Evolutionary conservation across 2,888 invertebrate genomes (phyloP), one percentile per base, ranked within the genome.

Genomic region (Taphrorychus bicolor): DNA sequence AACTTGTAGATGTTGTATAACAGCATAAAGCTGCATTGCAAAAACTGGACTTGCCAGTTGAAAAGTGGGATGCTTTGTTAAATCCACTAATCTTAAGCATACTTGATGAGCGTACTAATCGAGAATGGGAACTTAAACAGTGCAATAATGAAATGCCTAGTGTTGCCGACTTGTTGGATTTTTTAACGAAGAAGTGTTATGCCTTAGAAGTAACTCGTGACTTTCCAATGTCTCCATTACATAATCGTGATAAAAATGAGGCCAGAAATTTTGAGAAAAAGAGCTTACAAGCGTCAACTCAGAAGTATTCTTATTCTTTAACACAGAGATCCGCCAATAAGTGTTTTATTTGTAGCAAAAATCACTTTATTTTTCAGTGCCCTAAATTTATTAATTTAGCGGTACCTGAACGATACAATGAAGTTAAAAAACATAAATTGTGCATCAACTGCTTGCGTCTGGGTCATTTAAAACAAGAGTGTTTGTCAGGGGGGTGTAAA

Each of bases 31-130:
- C 56, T 9, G 66, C 70, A 3, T 51, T 72, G 18, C 42, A 66
- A 66, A 69, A 69, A 42, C 68, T 24, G 7, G 7, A 24, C 4
- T 24, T 24, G 7, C 24, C 24, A 4, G 24, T 24, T 5, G 24
- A 24, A 4, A 42, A 70, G 3, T 70, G 70, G 71, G 71, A 71
- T 57, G 11, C 24, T 5, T 48, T 70, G 9, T 56, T 72, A 42
- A 60, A 69, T 23, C 66, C 59, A 5, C 9, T 72, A 19, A 51
- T 72, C 18, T 41, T 64, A 22, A 42, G 52, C 59, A 70, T 66
- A 48, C 49, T 72, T 14, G 66, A 72, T 52, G 54, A 60, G 5
- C 24, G 24, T 11, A 71, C 62, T 17, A 59, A 59, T 51, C 49
- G 68, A 3, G 68, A 70, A n/a, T 24, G 24, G 24, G 7, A 24